Conservation (phyloP, 1,140 invertebrate species). For the Lepidurus packardi region DNA sequence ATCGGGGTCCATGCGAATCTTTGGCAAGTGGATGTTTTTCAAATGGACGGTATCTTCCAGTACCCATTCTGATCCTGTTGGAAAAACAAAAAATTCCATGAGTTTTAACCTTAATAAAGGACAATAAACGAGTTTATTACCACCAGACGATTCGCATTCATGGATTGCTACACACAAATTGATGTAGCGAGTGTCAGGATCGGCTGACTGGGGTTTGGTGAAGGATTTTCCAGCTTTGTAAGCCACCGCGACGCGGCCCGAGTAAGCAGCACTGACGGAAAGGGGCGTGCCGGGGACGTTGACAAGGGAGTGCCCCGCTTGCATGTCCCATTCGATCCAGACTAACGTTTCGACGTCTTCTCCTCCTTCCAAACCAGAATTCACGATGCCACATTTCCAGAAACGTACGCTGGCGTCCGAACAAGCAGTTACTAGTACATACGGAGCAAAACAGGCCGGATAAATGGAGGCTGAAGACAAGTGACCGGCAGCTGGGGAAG, state of each 20-base stretch:
- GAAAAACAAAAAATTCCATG: conserved; percentile 28
- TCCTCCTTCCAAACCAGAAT: conserved; percentile 43
- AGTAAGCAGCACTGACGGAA: conserved; percentile 94
- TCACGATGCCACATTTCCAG: conserved; percentile 71
- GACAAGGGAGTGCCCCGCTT: neutral
- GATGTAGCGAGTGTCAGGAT: conserved; percentile 72
- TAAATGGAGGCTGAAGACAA: conserved; percentile 91
- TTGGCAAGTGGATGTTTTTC: conserved; percentile 76
- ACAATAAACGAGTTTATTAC: conserved; percentile 47
- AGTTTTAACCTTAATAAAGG: conserved; percentile 26
- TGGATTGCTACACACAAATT: conserved; percentile 96
- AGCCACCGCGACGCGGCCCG: conserved; percentile 90
- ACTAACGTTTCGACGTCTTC: conserved; percentile 46
- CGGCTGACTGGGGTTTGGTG: conserved; percentile 59
- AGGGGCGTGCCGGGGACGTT: conserved; percentile 52
- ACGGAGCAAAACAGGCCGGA: conserved; percentile 94
- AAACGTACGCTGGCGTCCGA: conserved; percentile 75
- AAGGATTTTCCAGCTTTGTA: conserved; percentile 84
- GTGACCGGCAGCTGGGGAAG: conserved; percentile 89
- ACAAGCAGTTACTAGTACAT: conserved; percentile 88
- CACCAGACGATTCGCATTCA: conserved; percentile 98
- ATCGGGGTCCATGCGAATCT: conserved; percentile 71
- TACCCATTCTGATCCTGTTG: conserved; percentile 79
- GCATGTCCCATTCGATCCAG: conserved; percentile 86
- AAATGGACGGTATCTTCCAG: conserved; percentile 93